These are phyloP conservation scores for Oxycera nigricornis DNA, from an alignment of 2,888 invertebrate species.

Conservation along the genomic window DNA sequence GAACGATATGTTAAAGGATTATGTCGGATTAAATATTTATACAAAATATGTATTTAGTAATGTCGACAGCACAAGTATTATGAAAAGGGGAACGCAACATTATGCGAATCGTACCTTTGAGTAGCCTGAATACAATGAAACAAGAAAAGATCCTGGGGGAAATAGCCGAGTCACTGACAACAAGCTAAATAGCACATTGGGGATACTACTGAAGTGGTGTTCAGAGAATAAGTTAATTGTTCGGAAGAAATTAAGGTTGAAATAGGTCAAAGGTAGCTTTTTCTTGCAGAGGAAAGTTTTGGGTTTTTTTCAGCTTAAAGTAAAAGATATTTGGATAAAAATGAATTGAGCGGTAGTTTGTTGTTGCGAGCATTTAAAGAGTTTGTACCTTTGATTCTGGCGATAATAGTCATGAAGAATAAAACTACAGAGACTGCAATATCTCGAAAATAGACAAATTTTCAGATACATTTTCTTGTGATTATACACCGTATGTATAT, in stretches of 20 bases:
- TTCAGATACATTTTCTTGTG: too few species aligned
- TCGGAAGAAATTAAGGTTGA: not conserved
- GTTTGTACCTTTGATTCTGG: too few species aligned
- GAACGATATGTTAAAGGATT: conserved; percentile 56
- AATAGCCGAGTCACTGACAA: not conserved
- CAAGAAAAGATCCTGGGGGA: not conserved
- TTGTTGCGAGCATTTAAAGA: too few species aligned
- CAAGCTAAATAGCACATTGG: not conserved
- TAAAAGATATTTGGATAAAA: too few species aligned
- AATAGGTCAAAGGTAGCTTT: not conserved
- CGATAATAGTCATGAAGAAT: too few species aligned
- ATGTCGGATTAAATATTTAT: not conserved
- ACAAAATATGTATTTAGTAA: not conserved
- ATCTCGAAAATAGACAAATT: too few species aligned
- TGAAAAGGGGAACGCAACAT: not conserved
- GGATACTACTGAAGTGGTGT: not conserved
- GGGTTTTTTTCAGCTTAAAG: too few species aligned
- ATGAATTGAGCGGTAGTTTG: too few species aligned
- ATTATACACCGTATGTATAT: too few species aligned
- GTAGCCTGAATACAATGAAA: not conserved
- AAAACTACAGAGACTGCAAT: too few species aligned
- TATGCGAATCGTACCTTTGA: too few species aligned
- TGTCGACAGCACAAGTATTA: not conserved
- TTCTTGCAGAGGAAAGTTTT: not conserved
- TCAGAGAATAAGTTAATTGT: not conserved